These are phyloP conservation scores for Zelleria hepariella DNA, from an alignment of 2,888 invertebrate genomes.

Conservation along the genomic window DNA sequence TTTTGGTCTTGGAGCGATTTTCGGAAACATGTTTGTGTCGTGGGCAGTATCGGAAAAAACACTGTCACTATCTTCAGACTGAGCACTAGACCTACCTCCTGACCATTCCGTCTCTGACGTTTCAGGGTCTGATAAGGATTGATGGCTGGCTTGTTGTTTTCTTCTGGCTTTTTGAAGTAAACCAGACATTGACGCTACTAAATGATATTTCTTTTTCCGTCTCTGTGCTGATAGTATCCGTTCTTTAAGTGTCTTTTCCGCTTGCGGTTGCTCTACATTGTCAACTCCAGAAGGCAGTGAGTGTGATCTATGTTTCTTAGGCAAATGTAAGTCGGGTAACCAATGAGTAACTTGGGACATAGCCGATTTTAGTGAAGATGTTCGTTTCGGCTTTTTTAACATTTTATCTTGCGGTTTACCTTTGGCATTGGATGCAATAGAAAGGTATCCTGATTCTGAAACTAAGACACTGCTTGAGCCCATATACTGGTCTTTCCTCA, in stretches of 20 bases:
- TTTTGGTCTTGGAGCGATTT: constrained; percentile 65
- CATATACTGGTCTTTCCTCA: constrained; percentile 56
- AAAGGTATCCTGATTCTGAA: constrained; percentile 83
- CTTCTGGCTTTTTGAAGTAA: constrained; percentile 88
- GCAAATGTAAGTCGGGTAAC: constrained; percentile 84
- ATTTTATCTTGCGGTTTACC: constrained; percentile 67
- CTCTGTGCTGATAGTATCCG: constrained; percentile 60
- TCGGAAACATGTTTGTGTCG: constrained; percentile 75
- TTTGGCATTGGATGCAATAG: constrained; percentile 79
- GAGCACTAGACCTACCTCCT: constrained; percentile 75
- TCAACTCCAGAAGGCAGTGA: constrained; percentile 83
- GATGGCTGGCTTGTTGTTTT: constrained; percentile 72
- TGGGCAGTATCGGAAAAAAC: constrained; percentile 79
- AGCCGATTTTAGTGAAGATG: constrained; percentile 82
- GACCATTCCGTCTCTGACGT: constrained; percentile 81
- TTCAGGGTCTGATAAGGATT: constrained; percentile 83
- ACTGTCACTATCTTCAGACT: constrained; percentile 83
- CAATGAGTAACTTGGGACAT: constrained; percentile 86
- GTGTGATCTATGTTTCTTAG: constrained; percentile 84
- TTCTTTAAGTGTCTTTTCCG: constrained; percentile 62
- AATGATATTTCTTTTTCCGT: constrained; percentile 84
- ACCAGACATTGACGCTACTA: constrained; percentile 88
- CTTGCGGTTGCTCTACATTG: constrained; percentile 61
- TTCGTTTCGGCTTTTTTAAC: constrained; percentile 77
- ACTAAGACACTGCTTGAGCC: constrained; percentile 74